Base-by-base conservation (phyloP, 92 coral and sea anemone species). In the Actinostola sp. region DNA sequence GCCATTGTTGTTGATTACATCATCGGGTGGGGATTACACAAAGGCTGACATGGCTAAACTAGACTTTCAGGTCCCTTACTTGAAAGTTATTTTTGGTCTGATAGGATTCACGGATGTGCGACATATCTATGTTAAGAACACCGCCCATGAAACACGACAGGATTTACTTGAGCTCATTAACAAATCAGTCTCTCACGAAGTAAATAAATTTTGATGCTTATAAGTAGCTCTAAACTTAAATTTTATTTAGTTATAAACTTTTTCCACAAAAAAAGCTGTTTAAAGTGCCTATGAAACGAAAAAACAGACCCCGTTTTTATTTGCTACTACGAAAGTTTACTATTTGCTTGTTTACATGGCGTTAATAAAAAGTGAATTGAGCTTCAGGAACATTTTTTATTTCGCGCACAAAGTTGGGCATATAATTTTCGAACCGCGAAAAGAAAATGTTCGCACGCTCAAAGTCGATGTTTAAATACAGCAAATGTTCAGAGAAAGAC, bases 31-130 rank as follows among this genome's bases (percentile, higher is more conserved):
- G 10, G 99, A 95, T 63, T 95, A 88, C 67, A 86, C 97, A 8
- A 77, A 86, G 16, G 71, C 75, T 2, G 81, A 82, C 34, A 82
- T 91, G 95, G 78, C 61, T n/a, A 71, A 53, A 45, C 76, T 95
- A 42, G 99, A 95, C 51, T 95, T 88, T 65, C 99, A 95, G 64
- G 99, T 95, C n/a, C 99, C 99, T 7, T 95, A 91, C 70, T 67
- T 95, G 70, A 91, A 81, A 61, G 92, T 87, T 58, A 92, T 95
- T 61, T 95, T 95, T 73, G 96, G 96, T 6, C 81, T 95, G 15
- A 95, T 95, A 49, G 99, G 99, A 13, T 95, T 95, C 70, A 87
- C 90, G 0, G 96, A 95, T 68, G 83, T 95, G 15, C 80, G 92
- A 36, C 99, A 95, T 67, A 88, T 95, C 34, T 95, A 95, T 74